These are phyloP conservation scores for Anorthoa munda DNA, from an alignment of 2,888 invertebrate genomes.

Conservation along the genomic window DNA sequence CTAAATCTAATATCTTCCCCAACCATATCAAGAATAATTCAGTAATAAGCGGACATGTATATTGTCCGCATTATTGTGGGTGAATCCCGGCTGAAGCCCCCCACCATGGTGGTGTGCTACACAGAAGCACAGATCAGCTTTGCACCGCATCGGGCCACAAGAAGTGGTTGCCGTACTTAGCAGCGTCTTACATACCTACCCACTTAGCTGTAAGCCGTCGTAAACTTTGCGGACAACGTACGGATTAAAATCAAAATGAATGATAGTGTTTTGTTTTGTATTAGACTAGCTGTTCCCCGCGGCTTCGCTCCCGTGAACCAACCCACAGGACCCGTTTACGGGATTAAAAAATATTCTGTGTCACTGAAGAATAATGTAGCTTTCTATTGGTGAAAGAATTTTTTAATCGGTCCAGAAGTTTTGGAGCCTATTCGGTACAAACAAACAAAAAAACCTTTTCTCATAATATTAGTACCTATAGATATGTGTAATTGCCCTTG, in stretches of 20 bases:
- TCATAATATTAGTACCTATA: no score
- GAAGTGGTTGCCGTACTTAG: slow-evolving; percentile 35
- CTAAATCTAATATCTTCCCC: background rate
- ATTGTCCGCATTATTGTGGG: slow-evolving; percentile 8
- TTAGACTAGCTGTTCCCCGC: no score
- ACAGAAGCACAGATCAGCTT: slow-evolving; percentile 46
- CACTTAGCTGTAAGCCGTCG: slow-evolving; percentile 15
- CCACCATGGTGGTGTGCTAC: background rate
- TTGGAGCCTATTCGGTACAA: no score
- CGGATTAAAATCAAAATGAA: slow-evolving; percentile 19
- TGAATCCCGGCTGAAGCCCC: slow-evolving; percentile 38
- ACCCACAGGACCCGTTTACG: no score
- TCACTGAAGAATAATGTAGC: no score
- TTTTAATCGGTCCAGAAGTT: no score
- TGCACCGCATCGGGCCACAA: slow-evolving; percentile 39
- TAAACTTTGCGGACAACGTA: slow-evolving; percentile 12
- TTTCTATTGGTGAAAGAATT: no score
- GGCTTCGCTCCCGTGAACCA: no score
- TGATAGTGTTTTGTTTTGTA: slow-evolving; percentile 15
- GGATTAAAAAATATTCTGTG: no score
- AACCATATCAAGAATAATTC: background rate
- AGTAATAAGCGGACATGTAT: background rate
- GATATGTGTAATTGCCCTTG: no score
- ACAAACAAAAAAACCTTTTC: no score
- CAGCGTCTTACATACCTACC: slow-evolving; percentile 29